These are phyloP conservation scores for Cyprinella venusta DNA, from an alignment of 2,797 vertebrate species.

Conservation along the genomic window DNA sequence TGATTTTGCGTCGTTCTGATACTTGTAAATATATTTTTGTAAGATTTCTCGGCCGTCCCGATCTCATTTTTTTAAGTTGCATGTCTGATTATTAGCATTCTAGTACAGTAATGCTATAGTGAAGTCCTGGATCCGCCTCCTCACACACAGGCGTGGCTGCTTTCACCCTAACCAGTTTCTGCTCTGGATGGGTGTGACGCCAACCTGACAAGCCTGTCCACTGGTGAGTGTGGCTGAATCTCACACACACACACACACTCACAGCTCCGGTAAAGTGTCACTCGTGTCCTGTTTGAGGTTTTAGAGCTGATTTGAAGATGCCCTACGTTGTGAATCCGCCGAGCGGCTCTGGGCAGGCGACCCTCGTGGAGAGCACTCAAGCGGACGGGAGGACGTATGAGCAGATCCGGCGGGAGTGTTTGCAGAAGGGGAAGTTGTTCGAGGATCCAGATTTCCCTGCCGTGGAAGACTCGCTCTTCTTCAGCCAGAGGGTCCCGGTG, in stretches of 20 bases:
- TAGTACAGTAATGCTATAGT: background rate
- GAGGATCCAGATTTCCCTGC: conserved; percentile 91
- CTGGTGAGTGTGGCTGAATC: background rate
- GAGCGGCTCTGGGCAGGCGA: conserved; percentile 15
- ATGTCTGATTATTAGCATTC: background rate
- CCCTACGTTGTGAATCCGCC: conserved; percentile 72
- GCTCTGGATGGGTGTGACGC: conserved; percentile 64
- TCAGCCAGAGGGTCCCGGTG: conserved; percentile 82
- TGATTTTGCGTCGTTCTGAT: conserved; percentile 52
- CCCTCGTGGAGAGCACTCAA: conserved; percentile 69
- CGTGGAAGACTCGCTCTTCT: conserved; percentile 83
- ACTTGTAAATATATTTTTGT: conserved; percentile 71
- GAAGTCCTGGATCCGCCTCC: background rate
- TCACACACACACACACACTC: background rate
- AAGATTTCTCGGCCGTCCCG: conserved; percentile 31
- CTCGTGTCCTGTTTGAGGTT: conserved; percentile 31
- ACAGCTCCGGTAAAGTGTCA: conserved; percentile 6
- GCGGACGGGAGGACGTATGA: conserved; percentile 80
- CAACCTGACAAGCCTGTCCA: conserved; percentile 61
- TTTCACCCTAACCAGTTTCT: conserved; percentile 72
- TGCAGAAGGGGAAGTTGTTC: conserved; percentile 79
- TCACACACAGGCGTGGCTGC: conserved; percentile 63
- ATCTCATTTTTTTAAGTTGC: background rate
- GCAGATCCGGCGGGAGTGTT: conserved; percentile 82
- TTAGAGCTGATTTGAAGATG: conserved; percentile 70